phyloP scores from a whole-genome alignment of 2,888 invertebrate genomes.

The Drosophila paranaensis region DNA sequence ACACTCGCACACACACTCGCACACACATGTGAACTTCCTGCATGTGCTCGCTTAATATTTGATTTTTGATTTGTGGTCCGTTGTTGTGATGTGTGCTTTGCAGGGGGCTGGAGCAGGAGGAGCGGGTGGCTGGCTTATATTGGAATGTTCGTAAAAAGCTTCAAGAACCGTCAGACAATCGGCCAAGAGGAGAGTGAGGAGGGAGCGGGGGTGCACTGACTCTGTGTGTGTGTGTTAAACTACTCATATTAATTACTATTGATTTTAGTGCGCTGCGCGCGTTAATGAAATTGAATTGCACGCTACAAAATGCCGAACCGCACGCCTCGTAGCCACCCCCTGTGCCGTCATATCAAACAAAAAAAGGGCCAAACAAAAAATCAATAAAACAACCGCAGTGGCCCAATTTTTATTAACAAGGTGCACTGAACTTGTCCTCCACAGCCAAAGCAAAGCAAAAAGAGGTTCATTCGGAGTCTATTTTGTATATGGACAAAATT shows the following conservation, averaged over 20 bases:
- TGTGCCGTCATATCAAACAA: background rate
- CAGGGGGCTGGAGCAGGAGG: background rate
- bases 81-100: conserved; percentile 38
- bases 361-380: conserved; percentile 45
- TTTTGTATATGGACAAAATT: background rate
- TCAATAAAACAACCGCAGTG: conserved; percentile 69
- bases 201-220: too few species aligned
- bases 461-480: background rate
- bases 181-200: background rate
- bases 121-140: conserved; percentile 22
- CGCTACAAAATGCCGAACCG: conserved; percentile 52
- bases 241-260: conserved; percentile 80
- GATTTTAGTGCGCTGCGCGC: conserved; percentile 73
- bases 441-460: background rate
- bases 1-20: conserved; percentile 27
- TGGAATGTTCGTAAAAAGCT: conserved; percentile 51
- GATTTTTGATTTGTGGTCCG: conserved; percentile 78
- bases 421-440: conserved; percentile 52
- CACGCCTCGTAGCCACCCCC: background rate
- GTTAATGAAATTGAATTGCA: conserved; percentile 79
- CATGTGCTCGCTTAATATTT: conserved; percentile 72
- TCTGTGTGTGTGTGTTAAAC: conserved; percentile 48
- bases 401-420: conserved; percentile 60
- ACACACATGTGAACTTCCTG: conserved; percentile 37
- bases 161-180: background rate